Conservation (phyloP, 1,140 invertebrate species). For the Drosophila burlai region DNA sequence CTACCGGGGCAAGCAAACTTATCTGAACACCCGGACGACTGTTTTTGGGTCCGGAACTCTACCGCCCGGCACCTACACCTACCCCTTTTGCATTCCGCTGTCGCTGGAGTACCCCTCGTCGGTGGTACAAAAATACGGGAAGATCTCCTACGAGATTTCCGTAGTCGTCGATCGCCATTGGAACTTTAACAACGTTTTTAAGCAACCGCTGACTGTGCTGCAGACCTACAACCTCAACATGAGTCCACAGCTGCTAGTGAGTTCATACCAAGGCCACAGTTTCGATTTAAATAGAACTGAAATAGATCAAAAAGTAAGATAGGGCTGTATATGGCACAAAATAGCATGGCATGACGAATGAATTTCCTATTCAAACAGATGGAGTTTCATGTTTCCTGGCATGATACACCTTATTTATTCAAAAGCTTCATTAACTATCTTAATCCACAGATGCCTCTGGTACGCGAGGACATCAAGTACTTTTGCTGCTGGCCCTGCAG, state of each 20-base stretch:
- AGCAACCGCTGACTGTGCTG: conserved; percentile 90
- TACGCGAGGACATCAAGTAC: conserved; percentile 59
- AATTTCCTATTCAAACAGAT: neutral
- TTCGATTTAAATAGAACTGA: neutral
- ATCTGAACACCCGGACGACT: conserved; percentile 48
- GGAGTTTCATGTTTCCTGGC: neutral
- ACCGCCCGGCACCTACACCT: conserved; percentile 61
- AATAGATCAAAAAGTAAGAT: neutral
- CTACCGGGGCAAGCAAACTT: conserved; percentile 55
- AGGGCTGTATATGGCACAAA: neutral
- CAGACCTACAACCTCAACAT: conserved; percentile 90
- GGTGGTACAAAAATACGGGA: conserved; percentile 90
- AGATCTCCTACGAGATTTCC: conserved; percentile 89
- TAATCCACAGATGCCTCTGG: conserved; percentile 54
- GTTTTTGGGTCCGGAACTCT: conserved; percentile 57
- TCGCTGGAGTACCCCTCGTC: conserved; percentile 88
- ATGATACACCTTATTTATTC: neutral
- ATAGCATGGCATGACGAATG: neutral
- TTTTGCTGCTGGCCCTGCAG: conserved; percentile 79
- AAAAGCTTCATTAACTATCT: neutral
- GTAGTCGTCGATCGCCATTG: conserved; percentile 89
- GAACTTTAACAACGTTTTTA: conserved; percentile 90
- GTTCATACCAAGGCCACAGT: neutral
- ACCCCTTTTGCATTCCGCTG: conserved; percentile 79
- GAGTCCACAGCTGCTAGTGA: conserved; percentile 79